Conservation (phyloP, 2,113 vertebrate genomes). For the Triplophysa tibetana region DNA sequence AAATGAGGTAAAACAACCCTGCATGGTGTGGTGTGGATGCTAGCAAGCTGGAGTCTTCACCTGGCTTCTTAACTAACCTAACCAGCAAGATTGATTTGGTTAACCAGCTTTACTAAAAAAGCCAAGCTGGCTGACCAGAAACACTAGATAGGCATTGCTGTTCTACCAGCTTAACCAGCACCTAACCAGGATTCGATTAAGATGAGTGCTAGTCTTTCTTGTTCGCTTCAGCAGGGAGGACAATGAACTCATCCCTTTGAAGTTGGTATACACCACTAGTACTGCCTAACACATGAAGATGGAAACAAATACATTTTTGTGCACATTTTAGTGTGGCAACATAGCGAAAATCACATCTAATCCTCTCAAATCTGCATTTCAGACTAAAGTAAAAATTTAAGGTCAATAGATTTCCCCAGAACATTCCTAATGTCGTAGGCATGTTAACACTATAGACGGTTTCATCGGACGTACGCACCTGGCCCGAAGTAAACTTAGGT, state of each 20-base stretch:
- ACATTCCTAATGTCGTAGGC: constrained; percentile 53
- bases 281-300: constrained; percentile 28
- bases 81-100: too few relatives aligned
- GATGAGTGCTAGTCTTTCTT: too few relatives aligned
- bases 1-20: constrained; percentile 31
- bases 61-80: too few relatives aligned
- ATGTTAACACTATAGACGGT: constrained; percentile 26
- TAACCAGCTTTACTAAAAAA: too few relatives aligned
- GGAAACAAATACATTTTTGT: constrained; percentile 50
- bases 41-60: too few relatives aligned
- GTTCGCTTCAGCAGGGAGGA: neutral
- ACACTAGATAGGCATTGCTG: too few relatives aligned
- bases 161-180: too few relatives aligned
- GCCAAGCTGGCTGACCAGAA: too few relatives aligned
- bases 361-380: constrained; percentile 34
- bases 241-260: constrained; percentile 27
- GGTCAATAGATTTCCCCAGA: constrained; percentile 16
- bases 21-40: neutral
- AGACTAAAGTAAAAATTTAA: constrained; percentile 5
- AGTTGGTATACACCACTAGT: constrained; percentile 39
- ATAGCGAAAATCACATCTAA: neutral
- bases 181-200: too few relatives aligned
- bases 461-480: too few relatives aligned
- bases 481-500: too few relatives aligned
- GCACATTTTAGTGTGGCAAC: constrained; percentile 54